Evolutionary conservation across 2,797 vertebrate genomes (phyloP).

Genomic region (Pteronotus mesoamericanus): DNA sequence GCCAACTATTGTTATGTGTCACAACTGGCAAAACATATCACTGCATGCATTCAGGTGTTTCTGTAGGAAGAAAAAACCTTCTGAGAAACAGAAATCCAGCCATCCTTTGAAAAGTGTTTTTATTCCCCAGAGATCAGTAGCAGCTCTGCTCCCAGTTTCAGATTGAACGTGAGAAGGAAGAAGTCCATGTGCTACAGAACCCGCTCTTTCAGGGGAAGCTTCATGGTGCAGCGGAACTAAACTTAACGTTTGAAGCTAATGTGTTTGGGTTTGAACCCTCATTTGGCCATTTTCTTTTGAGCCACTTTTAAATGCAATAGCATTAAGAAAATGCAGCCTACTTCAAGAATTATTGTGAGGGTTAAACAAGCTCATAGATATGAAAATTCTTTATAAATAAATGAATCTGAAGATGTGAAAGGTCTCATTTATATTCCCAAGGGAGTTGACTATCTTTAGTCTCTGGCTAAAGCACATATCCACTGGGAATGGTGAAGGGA

Average conservation of each 20-base stretch:
- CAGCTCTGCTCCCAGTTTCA: background rate
- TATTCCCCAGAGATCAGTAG: background rate
- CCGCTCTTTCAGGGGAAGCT: background rate
- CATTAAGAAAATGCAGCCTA: background rate
- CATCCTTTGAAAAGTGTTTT: background rate
- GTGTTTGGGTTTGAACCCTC: background rate
- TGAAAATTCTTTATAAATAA: background rate
- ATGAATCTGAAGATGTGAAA: background rate
- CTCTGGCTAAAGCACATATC: background rate
- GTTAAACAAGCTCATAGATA: background rate
- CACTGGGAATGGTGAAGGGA: background rate
- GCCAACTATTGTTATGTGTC: background rate
- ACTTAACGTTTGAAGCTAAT: background rate
- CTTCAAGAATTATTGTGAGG: background rate
- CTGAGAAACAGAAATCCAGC: background rate
- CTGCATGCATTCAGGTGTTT: background rate
- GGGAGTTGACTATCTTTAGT: background rate
- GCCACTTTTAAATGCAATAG: background rate
- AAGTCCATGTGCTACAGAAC: background rate
- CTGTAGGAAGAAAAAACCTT: background rate
- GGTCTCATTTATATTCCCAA: conserved; percentile 2
- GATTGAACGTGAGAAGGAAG: background rate
- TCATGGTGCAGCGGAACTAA: background rate
- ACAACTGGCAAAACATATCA: background rate
- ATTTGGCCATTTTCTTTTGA: background rate